Conservation (phyloP, 2,797 vertebrate species). For the Acipenser transmontanus region DNA sequence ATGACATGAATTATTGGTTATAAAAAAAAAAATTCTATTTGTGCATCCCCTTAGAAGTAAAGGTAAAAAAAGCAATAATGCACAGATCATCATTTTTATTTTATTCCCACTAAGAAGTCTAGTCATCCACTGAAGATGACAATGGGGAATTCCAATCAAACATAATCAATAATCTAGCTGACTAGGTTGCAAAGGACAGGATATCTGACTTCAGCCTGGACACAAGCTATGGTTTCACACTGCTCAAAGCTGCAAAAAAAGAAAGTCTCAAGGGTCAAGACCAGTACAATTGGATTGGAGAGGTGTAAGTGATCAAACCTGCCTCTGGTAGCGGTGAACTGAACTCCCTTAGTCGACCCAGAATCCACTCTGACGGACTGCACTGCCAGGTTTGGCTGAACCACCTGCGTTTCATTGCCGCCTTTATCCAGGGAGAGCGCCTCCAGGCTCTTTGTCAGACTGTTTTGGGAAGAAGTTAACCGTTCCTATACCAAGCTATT, state of each 20-base stretch:
- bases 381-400: slow-evolving; percentile 32
- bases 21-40: too few relatives aligned
- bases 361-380: slow-evolving; percentile 12
- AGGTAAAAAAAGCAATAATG: too few relatives aligned
- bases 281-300: background rate
- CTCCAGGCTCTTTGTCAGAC: slow-evolving; percentile 34
- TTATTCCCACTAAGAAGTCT: too few relatives aligned
- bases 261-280: too few relatives aligned
- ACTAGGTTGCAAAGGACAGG: too few relatives aligned
- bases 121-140: too few relatives aligned
- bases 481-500: background rate
- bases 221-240: too few relatives aligned
- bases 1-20: too few relatives aligned
- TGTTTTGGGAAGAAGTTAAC: slow-evolving; percentile 13
- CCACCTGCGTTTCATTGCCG: slow-evolving; percentile 12
- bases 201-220: background rate
- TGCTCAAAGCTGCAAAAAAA: too few relatives aligned
- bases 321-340: slow-evolving; percentile 36
- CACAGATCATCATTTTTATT: too few relatives aligned
- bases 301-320: background rate
- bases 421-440: slow-evolving; percentile 31
- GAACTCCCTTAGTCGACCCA: slow-evolving; percentile 14
- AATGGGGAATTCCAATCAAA: background rate
- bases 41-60: too few relatives aligned
- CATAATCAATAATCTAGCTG: too few relatives aligned